A percentile compares a stretch with the other conserved stretches of the same genome.
Conservation (phyloP, 2,797 vertebrate genomes). For the Bucorvus abyssinicus region DNA sequence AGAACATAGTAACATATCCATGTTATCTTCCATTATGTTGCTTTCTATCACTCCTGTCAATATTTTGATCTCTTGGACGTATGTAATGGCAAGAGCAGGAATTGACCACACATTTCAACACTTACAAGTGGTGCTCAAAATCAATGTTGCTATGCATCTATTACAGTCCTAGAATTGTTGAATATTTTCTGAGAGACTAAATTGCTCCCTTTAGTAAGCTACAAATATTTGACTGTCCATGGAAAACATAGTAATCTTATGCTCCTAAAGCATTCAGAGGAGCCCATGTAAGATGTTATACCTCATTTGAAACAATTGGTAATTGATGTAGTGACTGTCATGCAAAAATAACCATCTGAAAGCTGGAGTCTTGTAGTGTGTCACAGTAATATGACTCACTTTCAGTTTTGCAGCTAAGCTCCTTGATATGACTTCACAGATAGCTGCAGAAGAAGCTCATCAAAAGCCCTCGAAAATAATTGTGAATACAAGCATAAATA, state of each 20-base stretch:
- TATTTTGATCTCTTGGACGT: background rate
- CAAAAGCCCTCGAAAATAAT: background rate
- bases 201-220: background rate
- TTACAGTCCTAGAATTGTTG: background rate
- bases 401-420: background rate
- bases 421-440: background rate
- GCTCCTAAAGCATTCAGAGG: background rate
- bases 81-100: background rate
- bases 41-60: background rate
- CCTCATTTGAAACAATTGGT: background rate
- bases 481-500: background rate
- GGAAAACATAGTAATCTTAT: background rate
- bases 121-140: background rate
- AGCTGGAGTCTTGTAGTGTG: background rate
- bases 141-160: fast-evolving
- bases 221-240: background rate
- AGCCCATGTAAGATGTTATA: background rate
- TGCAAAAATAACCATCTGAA: background rate
- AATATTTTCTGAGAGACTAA: background rate
- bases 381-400: background rate
- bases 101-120: background rate
- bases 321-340: background rate
- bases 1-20: background rate
- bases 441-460: background rate
- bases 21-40: background rate